Conservation (phyloP, 1,140 invertebrate species). For the Trichoplusia ni region DNA sequence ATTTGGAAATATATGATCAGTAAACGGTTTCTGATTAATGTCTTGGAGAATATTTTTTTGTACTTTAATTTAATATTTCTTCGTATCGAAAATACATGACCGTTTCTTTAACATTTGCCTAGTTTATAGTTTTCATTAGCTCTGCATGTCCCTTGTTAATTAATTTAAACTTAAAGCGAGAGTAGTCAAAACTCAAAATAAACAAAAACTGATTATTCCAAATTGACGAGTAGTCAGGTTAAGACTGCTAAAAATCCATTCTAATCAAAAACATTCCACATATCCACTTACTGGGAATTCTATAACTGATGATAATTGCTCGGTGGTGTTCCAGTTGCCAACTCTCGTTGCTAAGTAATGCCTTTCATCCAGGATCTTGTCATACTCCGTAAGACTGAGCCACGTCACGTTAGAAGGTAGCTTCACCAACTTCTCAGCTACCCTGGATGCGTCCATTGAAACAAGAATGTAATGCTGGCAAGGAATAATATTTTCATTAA, state of each 20-base stretch:
- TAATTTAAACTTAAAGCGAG: no score
- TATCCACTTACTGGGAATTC: constrained; percentile 51
- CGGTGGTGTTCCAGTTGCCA: constrained; percentile 53
- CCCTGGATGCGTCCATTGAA: constrained; percentile 61
- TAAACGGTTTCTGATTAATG: neutral
- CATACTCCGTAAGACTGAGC: constrained; percentile 65
- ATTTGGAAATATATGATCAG: neutral
- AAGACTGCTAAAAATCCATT: neutral
- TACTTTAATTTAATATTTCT: no score
- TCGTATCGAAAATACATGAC: no score
- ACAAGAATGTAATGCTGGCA: constrained; percentile 66
- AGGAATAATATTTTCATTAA: constrained; percentile 1
- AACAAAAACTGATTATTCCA: no score
- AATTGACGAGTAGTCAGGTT: no score
- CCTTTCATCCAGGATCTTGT: constrained; percentile 56
- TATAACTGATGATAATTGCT: constrained; percentile 49
- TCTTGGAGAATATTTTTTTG: no score
- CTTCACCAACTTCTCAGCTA: constrained; percentile 50
- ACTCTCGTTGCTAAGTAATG: constrained; percentile 59
- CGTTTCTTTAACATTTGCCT: no score
- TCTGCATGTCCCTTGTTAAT: no score
- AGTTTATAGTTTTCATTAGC: no score
- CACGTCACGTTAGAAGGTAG: constrained; percentile 66
- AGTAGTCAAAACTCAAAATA: no score
- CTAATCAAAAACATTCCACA: neutral